Evolutionary conservation across 2,888 invertebrate genomes (phyloP), one percentile per base, ranked within the genome.

Genomic region (Drosophila phalerata): DNA sequence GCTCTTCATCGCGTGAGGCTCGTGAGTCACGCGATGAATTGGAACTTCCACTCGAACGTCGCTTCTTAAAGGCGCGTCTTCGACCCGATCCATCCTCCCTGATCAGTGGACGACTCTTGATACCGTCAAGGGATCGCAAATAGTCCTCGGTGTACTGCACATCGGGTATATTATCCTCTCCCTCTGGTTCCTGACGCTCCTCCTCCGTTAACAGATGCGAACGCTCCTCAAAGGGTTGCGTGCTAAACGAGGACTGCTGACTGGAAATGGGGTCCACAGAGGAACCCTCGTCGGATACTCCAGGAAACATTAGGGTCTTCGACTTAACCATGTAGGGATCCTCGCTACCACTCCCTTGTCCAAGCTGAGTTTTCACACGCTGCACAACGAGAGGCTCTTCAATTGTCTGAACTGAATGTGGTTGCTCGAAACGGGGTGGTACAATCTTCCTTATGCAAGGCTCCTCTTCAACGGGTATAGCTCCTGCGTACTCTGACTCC

Each of bases 81-180:
- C 95, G 92, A 73, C 94, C 94, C 76, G 94, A 94, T 77, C 94
- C 94, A 92, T 95, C 95, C 90, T 93, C 94, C 74, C 95, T 94
- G 90, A 94, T 93, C 83, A 95, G 90, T 62, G 95, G 94, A 73
- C 94, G 94, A 87, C 92, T 94, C 91, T 94, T 95, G 86, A 95
- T 94, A 81, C 95, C 95, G 91, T 95, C 95, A 89, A 95, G 93
- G 82, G 94, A 95, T 92, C 93, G 91, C 47, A 93, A 85, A 77
- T 93, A 93, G 30, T 93, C 92, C 68, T 93, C 93, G 17, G 91
- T 91, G 53, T 91, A 91, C 64, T 92, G 90, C 1, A 88, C 69
- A 15, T 90, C 77, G n/a, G 80, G 80, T 48, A 84, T 53, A 60
- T 87, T 88, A 32, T 92, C 91, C 47, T 92, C 91, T 2, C 92